Conservation (phyloP, 2,888 invertebrate species). For the Drosophila nigricruria region DNA sequence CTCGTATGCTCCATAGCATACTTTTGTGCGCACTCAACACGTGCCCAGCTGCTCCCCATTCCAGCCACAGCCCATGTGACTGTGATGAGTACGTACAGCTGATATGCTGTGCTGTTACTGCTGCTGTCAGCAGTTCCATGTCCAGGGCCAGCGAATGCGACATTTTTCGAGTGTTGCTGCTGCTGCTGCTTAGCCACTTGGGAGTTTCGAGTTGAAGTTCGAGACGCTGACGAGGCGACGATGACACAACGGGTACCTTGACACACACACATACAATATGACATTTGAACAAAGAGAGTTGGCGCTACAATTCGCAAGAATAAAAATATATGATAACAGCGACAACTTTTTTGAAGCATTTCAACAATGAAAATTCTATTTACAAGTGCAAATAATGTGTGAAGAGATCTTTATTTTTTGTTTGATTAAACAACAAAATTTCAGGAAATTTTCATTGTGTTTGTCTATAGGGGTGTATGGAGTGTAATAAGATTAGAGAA, state of each 20-base stretch:
- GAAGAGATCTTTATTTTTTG: background rate
- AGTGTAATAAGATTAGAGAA: background rate
- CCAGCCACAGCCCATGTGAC: background rate
- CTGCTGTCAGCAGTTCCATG: conserved; percentile 37
- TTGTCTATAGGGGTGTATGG: background rate
- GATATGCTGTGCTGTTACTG: conserved; percentile 28
- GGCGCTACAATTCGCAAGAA: background rate
- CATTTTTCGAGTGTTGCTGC: conserved; percentile 17
- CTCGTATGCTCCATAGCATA: conserved; percentile 52
- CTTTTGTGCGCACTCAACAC: conserved; percentile 71
- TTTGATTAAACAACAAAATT: background rate
- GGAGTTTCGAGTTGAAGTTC: conserved; percentile 41
- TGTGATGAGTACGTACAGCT: conserved; percentile 5
- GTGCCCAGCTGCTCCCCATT: conserved; percentile 33
- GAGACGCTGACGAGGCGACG: conserved; percentile 39
- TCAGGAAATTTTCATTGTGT: background rate
- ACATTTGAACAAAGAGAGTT: conserved; percentile 11
- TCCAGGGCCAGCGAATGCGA: conserved; percentile 23
- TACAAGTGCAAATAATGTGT: conserved; percentile 25
- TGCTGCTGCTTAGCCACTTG: conserved; percentile 39
- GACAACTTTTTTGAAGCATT: conserved; percentile 26
- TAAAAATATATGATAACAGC: conserved; percentile 12
- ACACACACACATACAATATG: background rate
- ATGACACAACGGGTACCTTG: conserved; percentile 35
- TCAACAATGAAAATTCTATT: conserved; percentile 32